A percentile compares a stretch with the other conserved stretches of the same genome.
Conservation (phyloP, 2,797 vertebrate species). For the Sarcoramphus papa region DNA sequence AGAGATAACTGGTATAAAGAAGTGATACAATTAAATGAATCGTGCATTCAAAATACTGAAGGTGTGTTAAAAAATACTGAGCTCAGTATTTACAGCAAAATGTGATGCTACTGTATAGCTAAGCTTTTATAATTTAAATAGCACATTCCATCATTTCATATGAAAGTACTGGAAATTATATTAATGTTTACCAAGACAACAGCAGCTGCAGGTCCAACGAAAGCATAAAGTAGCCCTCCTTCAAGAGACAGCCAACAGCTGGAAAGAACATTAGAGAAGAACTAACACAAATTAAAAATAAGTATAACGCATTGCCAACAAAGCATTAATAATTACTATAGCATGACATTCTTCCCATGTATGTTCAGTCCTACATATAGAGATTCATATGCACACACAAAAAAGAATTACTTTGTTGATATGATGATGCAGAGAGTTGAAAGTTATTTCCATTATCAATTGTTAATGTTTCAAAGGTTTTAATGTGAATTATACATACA, state of each 20-base stretch:
- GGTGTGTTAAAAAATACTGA: not conserved
- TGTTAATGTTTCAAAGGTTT: not conserved
- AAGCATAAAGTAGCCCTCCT: constrained; percentile 97
- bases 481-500: not conserved
- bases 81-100: not conserved
- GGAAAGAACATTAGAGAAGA: constrained; percentile 77
- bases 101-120: not conserved
- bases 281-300: constrained; percentile 82
- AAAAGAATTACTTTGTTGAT: not conserved
- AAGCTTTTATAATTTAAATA: not conserved
- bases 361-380: constrained; percentile 61
- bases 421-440: not conserved
- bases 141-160: not conserved
- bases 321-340: constrained; percentile 43
- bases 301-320: constrained; percentile 36
- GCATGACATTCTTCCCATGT: constrained; percentile 48
- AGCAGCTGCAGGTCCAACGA: constrained; percentile 97
- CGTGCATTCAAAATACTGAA: not conserved
- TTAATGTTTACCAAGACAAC: constrained; percentile 91
- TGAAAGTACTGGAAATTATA: constrained; percentile 31
- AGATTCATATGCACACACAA: constrained; percentile 55
- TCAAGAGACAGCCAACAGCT: constrained; percentile 99
- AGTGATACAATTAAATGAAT: not conserved
- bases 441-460: not conserved
- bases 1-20: not conserved